These are phyloP conservation scores for Tortrix viridana DNA, from an alignment of 2,888 invertebrate genomes.

Conservation along the genomic window DNA sequence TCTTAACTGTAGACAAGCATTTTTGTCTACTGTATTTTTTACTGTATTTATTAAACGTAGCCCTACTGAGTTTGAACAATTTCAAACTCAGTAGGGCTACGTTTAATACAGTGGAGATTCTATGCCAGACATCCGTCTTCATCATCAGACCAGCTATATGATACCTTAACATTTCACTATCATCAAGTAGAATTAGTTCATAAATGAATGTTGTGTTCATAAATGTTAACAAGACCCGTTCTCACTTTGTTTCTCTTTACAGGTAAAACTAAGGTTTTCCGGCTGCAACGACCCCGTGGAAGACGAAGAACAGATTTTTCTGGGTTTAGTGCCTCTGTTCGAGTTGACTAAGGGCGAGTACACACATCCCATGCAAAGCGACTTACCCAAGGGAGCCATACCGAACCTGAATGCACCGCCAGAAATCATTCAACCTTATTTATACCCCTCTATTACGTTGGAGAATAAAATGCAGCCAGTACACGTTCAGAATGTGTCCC, in stretches of 20 bases:
- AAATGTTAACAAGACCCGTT: too few species aligned
- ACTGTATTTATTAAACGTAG: too few species aligned
- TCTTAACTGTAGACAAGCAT: too few species aligned
- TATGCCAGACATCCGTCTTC: too few species aligned
- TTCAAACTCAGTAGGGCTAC: too few species aligned
- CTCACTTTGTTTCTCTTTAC: constrained; percentile 38
- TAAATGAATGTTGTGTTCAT: too few species aligned
- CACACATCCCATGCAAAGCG: constrained; percentile 56
- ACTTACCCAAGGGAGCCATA: constrained; percentile 55
- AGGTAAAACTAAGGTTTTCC: constrained; percentile 61
- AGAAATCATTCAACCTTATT: constrained; percentile 8
- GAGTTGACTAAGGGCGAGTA: constrained; percentile 46
- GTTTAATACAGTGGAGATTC: too few species aligned
- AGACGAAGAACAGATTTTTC: constrained; percentile 60
- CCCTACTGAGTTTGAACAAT: too few species aligned
- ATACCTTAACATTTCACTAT: too few species aligned
- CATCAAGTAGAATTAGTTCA: too few species aligned
- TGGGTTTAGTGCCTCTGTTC: constrained; percentile 60
- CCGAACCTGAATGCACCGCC: constrained; percentile 44
- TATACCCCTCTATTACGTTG: constrained; percentile 17
- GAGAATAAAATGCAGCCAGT: constrained; percentile 1
- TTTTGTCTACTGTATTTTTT: too few species aligned
- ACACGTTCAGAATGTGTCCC: constrained; percentile 4
- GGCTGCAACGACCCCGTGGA: constrained; percentile 63
- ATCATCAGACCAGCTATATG: too few species aligned